A percentile compares a stretch with the other conserved stretches of the same genome.
Evolutionary conservation across 2,113 vertebrate genomes (phyloP).

Genomic region (Sphaerodactylus townsendi): DNA sequence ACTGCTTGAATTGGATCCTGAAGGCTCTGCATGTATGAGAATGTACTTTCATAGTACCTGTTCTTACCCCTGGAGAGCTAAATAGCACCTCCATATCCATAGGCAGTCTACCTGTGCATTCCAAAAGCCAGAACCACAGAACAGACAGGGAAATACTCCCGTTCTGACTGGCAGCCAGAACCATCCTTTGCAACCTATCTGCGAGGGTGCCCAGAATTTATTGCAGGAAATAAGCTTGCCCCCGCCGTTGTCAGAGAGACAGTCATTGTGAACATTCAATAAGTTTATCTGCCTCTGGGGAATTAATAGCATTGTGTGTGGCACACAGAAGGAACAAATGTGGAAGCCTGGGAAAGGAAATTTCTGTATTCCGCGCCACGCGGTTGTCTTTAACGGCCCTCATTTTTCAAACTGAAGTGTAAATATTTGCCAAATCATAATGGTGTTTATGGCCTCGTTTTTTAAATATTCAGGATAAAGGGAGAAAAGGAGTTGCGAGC

Average conservation of each 20-base stretch:
- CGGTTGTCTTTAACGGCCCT: not conserved
- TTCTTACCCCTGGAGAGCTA: too few relatives aligned
- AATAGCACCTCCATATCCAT: too few relatives aligned
- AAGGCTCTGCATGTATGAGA: too few relatives aligned
- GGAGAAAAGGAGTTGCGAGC: too few relatives aligned
- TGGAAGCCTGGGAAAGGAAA: not conserved
- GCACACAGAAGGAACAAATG: not conserved
- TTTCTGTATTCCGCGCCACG: not conserved
- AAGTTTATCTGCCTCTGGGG: not conserved
- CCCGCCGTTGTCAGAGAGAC: not conserved
- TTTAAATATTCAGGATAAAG: not conserved
- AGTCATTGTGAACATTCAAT: not conserved
- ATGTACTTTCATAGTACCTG: too few relatives aligned
- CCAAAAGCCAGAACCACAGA: too few relatives aligned
- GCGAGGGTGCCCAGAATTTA: not conserved
- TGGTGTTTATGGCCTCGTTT: not conserved
- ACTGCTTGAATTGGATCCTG: too few relatives aligned
- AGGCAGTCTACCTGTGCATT: not conserved
- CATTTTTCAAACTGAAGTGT: not conserved
- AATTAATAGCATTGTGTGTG: not conserved
- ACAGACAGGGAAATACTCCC: too few relatives aligned
- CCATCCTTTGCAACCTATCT: not conserved
- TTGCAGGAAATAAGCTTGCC: not conserved
- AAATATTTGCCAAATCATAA: not conserved
- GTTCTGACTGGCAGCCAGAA: not conserved